Base-by-base conservation (phyloP, 2,888 invertebrate genomes). In the Neoscelio sp. region DNA sequence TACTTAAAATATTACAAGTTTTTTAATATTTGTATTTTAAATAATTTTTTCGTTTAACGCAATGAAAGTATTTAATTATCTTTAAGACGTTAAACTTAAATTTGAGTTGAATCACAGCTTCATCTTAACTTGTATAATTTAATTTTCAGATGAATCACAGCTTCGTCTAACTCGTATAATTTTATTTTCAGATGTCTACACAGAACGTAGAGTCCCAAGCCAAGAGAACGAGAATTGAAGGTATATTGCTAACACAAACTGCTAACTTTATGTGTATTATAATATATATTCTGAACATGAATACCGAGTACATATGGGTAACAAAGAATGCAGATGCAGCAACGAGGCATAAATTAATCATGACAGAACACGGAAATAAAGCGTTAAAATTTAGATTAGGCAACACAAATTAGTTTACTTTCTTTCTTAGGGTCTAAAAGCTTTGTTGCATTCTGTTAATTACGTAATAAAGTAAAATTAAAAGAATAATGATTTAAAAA, bases 161-260 rank as follows among this genome's bases (percentile, higher is more conserved):
- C n/a, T n/a, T n/a, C n/a, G n/a, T n/a, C n/a, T n/a, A n/a, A n/a
- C n/a, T n/a, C n/a, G n/a, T n/a, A n/a, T n/a, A n/a, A n/a, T 13
- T 40, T 50, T 26, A 15, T 82, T 87, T 84, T 18, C 82, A 90
- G 89, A 83, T 86, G 84, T 83, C 87, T 30, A 75, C 87, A 2
- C 85, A 84, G 70, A 89, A 83, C 77, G 77, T 82, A 65, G 90
- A 90, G 62, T 87, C 88, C 48, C 86, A 86, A 5, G 80, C 50
- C 38, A 90, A 90, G 84, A 90, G 88, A 81, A 68, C 81, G 17
- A 84, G 87, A 84, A 78, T 85, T 33, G 90, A 90, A 90, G 90
- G 90, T 90, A 90, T 82, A 86, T 90, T 90, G 88, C 89, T 86
- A 85, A 85, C 75, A 56, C 80, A 82, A 64, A 26, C 6, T 56